Evolutionary conservation across 2,888 invertebrate species (phyloP).

Genomic region (Volucella bombylans): DNA sequence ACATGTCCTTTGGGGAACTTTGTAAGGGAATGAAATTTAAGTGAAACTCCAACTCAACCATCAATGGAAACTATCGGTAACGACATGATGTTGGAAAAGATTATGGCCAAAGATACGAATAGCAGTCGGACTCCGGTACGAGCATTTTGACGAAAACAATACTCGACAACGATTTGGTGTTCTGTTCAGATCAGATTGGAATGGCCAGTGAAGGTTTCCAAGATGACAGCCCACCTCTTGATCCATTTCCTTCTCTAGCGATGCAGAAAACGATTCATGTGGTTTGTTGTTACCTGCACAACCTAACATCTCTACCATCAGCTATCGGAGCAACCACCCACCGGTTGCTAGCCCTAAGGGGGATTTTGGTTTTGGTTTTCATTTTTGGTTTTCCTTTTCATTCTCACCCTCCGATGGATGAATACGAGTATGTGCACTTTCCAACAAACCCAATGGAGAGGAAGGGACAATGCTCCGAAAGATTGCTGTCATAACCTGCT

Average conservation of each 20-base stretch:
- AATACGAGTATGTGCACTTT: conserved; percentile 61
- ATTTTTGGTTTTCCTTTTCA: conserved; percentile 13
- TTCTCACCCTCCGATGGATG: not conserved
- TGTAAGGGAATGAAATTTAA: conserved; percentile 71
- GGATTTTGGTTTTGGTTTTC: conserved; percentile 32
- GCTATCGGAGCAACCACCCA: conserved; percentile 7
- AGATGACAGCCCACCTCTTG: not conserved
- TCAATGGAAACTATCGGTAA: conserved; percentile 64
- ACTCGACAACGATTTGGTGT: conserved; percentile 22
- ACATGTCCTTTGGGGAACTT: conserved; percentile 43
- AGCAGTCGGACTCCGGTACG: not conserved
- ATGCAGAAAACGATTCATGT: conserved; percentile 19
- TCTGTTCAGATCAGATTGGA: not conserved
- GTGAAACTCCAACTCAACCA: conserved; percentile 50
- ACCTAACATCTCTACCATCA: conserved; percentile 16
- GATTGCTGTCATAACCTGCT: conserved; percentile 70
- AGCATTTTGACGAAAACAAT: conserved; percentile 68
- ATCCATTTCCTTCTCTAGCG: conserved; percentile 32
- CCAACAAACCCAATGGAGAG: conserved; percentile 51
- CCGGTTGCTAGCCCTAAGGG: conserved; percentile 64
- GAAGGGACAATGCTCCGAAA: conserved; percentile 60
- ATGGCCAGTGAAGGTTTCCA: not conserved
- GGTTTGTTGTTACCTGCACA: conserved; percentile 61
- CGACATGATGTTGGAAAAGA: conserved; percentile 65
- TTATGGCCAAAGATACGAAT: conserved; percentile 47